A percentile compares a stretch with the other conserved stretches of the same genome.
Evolutionary conservation across 2,797 vertebrate species (phyloP).

Genomic region (Crocodylus rhombifer): DNA sequence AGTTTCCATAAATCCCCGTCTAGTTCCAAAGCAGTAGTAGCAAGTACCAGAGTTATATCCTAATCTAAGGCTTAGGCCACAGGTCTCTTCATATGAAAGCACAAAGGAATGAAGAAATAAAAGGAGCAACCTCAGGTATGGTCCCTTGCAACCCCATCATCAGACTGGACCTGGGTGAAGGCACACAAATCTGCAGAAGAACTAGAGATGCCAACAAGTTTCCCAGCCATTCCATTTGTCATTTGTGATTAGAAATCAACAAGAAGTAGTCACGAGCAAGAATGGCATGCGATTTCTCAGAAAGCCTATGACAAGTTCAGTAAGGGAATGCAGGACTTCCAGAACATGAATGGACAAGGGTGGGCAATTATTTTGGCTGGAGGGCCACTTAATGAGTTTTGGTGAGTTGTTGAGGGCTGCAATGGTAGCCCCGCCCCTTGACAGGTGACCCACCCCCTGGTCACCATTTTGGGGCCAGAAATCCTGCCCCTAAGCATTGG

Average conservation of each 20-base stretch:
- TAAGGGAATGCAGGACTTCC: not conserved
- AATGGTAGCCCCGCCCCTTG: not conserved
- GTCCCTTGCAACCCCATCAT: accelerated
- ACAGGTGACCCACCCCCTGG: too few species aligned
- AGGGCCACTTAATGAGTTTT: too few species aligned
- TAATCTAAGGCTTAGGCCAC: not conserved
- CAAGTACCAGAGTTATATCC: not conserved
- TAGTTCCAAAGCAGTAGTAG: not conserved
- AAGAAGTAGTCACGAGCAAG: not conserved
- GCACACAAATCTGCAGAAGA: too few species aligned
- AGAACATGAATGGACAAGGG: not conserved
- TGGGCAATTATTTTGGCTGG: too few species aligned
- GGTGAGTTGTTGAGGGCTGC: not conserved
- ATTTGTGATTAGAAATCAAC: not conserved
- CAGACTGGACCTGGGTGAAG: not conserved
- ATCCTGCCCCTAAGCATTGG: too few species aligned
- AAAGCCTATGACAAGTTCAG: not conserved
- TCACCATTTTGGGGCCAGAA: too few species aligned
- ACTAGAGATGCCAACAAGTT: accelerated
- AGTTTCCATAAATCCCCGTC: not conserved
- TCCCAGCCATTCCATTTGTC: not conserved
- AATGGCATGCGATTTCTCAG: not conserved
- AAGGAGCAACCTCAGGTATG: not conserved
- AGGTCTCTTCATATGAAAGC: not conserved
- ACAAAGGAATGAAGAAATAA: not conserved